Base-by-base conservation (phyloP, 1,140 invertebrate genomes). In the Cyclargus thomasi region DNA sequence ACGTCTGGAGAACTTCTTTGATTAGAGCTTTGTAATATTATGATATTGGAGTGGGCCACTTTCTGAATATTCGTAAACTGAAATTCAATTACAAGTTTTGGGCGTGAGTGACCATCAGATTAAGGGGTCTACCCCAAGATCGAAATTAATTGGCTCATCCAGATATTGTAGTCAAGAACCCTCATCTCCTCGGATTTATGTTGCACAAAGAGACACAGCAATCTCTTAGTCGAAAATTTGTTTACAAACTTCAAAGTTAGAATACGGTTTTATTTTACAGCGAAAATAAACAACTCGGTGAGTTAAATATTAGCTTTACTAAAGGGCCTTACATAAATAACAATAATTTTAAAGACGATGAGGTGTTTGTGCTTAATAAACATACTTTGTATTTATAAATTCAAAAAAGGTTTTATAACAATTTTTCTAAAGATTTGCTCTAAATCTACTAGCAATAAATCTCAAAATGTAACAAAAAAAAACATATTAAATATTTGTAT, bases 1-100 rank as follows among this genome's bases (percentile, higher is more conserved):
- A 59, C 17, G 35, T 20, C 55, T 59, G 53, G 17, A 23, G 53
- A 65, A 53, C 53, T 57, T 16, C 64, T 66, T 66, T 66, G 64
- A 57, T 66, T 66, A 74, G 71, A 64, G 70, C 72, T 67, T 75
- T 67, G 69, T 76, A 76, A 77, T 74, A 76, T 75, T 76, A 67
- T 72, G 73, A 78, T 73, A 71, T 70, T 72, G 71, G 67, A 67
- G 67, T 75, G 72, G 71, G 57, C 70, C 78, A 83, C 78, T 83
- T 80, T 71, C 72, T 79, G 79, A 83, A 81, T 83, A 88, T 84
- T 86, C 74, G 74, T 74, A 75, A 85, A 82, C 81, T 77, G 77
- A 85, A 87, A 88, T 90, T 88, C 85, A 90, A 88, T 88, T 90
- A 90, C 77, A 88, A 90, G 85, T 87, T 90, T 86, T 76, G 80